These are phyloP conservation scores for Zaprionus obscuricornis DNA, from an alignment of 2,888 invertebrate genomes.

Conservation along the genomic window DNA sequence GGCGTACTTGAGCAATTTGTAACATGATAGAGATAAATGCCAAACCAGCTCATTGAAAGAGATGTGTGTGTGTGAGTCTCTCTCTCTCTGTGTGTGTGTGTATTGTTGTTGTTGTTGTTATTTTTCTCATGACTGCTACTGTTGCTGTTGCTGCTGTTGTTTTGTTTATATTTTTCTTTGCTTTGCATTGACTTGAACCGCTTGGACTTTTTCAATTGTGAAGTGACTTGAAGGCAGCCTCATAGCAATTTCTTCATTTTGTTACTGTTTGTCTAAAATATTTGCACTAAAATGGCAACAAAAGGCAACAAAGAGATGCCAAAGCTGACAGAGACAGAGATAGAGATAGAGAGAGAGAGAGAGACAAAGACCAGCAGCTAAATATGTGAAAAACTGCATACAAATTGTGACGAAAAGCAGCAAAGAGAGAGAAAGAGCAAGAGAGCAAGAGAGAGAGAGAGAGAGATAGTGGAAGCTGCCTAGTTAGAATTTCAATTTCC, in stretches of 20 bases:
- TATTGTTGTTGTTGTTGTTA: conserved; percentile 14
- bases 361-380: background rate
- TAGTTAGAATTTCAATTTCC: conserved; percentile 2
- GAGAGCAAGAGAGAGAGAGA: too few species aligned
- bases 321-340: too few species aligned
- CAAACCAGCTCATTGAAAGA: conserved; percentile 46
- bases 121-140: too few species aligned
- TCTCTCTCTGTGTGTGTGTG: conserved; percentile 12
- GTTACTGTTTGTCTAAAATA: conserved; percentile 64
- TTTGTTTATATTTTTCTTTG: conserved; percentile 72
- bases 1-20: conserved; percentile 73
- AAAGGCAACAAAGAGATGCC: conserved; percentile 43
- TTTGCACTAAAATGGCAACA: conserved; percentile 65
- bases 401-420: conserved; percentile 54
- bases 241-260: conserved; percentile 15
- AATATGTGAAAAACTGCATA: conserved; percentile 73
- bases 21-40: conserved; percentile 71
- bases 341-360: too few species aligned
- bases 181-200: conserved; percentile 72
- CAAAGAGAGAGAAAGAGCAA: too few species aligned
- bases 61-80: conserved; percentile 5
- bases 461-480: background rate
- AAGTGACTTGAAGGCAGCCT: conserved; percentile 4
- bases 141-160: conserved; percentile 23
- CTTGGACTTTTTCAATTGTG: conserved; percentile 40